A percentile compares a stretch with the other conserved stretches of the same genome.
phyloP scores from a whole-genome alignment of 2,797 vertebrate genomes.

The Calcarius lapponicus region DNA sequence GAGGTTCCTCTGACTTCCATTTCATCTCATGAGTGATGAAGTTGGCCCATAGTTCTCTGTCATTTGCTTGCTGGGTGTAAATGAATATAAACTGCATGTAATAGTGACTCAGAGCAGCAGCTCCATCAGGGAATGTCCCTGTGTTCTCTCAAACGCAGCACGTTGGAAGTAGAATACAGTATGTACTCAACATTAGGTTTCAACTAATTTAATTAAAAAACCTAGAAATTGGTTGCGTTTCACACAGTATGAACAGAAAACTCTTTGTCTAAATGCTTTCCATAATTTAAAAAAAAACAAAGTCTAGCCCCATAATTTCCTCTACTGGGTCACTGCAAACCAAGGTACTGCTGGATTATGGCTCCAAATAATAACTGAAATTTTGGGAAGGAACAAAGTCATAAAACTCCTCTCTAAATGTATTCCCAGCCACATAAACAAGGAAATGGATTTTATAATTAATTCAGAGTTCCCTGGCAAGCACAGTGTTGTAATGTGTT shows the following conservation, averaged over 20 bases:
- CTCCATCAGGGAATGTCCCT: background rate
- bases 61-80: background rate
- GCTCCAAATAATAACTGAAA: conserved; percentile 16
- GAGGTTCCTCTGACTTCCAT: background rate
- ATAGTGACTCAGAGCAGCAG: background rate
- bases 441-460: conserved; percentile 61
- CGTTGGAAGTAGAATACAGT: background rate
- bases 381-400: conserved; percentile 24
- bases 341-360: background rate
- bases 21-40: background rate
- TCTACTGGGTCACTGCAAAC: background rate
- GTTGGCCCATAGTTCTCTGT: background rate
- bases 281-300: background rate
- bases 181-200: background rate
- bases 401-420: conserved; percentile 32
- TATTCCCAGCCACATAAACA: conserved; percentile 54
- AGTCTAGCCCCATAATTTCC: background rate
- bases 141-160: background rate
- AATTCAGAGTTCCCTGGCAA: conserved; percentile 64
- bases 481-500: conserved; percentile 25
- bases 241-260: background rate
- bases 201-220: background rate
- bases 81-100: background rate
- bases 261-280: background rate
- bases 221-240: background rate